Evolutionary conservation across 30 jellyfish, hydroid and myxozoan genomes (phyloP).

Genomic region (Turritopsis dohrnii): DNA sequence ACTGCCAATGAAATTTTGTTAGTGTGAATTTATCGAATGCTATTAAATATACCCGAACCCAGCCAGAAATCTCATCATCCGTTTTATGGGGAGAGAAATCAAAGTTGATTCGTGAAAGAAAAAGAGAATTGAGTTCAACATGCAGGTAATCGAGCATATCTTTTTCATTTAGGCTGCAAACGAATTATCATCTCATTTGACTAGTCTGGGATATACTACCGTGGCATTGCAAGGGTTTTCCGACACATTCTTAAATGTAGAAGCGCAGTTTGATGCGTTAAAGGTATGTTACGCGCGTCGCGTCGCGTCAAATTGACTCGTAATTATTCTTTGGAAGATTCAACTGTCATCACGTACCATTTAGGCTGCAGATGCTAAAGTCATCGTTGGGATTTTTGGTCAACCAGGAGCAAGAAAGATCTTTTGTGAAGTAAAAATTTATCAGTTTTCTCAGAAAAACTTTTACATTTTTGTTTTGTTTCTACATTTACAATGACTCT

Average conservation of each 20-base stretch:
- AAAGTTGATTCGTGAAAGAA: too few species aligned
- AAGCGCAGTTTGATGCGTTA: slow-evolving; percentile 8
- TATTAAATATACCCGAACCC: too few species aligned
- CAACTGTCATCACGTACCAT: too few species aligned
- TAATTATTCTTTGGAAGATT: background rate
- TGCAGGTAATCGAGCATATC: background rate
- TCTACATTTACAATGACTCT: background rate
- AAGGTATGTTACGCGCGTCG: background rate
- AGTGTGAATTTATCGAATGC: too few species aligned
- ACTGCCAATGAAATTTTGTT: too few species aligned
- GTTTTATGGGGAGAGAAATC: too few species aligned
- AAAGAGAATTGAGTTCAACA: too few species aligned
- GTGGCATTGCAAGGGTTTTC: slow-evolving; percentile 10
- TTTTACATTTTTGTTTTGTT: background rate
- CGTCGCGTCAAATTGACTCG: too few species aligned
- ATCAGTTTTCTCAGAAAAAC: background rate
- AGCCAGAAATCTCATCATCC: too few species aligned
- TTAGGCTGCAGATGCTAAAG: background rate
- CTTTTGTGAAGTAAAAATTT: slow-evolving; percentile 5
- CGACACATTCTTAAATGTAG: background rate
- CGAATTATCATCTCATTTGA: background rate
- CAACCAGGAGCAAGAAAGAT: background rate
- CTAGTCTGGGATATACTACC: background rate
- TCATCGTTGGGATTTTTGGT: background rate
- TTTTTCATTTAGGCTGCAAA: background rate